phyloP scores from a whole-genome alignment of 2,113 vertebrate species.

The Pygoscelis antarcticus region DNA sequence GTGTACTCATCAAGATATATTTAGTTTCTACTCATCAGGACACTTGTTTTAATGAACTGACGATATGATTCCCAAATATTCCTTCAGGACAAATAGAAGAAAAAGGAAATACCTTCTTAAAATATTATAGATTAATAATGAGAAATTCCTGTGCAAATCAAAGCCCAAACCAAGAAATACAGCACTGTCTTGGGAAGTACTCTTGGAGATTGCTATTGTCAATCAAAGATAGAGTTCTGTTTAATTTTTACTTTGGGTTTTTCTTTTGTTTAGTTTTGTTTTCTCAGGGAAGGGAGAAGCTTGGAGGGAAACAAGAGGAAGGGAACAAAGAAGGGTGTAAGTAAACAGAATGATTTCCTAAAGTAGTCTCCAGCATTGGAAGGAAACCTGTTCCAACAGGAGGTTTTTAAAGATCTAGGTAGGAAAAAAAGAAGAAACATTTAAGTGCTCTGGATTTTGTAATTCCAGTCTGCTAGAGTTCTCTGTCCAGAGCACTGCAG shows the following conservation, averaged over 20 bases:
- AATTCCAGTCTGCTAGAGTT: background rate
- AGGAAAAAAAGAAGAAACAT: background rate
- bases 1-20: background rate
- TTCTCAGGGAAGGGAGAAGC: background rate
- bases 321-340: fast-evolving
- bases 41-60: background rate
- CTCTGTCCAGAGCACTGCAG: background rate
- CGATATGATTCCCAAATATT: background rate
- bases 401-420: background rate
- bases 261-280: background rate
- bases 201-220: background rate
- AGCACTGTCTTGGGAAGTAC: background rate
- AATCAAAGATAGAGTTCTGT: background rate
- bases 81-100: background rate
- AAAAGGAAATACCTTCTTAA: background rate
- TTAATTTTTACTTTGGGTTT: background rate
- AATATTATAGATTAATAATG: background rate
- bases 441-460: background rate
- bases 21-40: background rate
- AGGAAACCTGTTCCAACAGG: background rate
- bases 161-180: background rate
- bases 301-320: background rate
- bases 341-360: background rate
- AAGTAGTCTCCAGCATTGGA: background rate
- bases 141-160: background rate